A percentile compares a stretch with the other conserved stretches of the same genome.
Conservation (phyloP, 2,888 invertebrate species). For the Oegoconia quadripuncta region DNA sequence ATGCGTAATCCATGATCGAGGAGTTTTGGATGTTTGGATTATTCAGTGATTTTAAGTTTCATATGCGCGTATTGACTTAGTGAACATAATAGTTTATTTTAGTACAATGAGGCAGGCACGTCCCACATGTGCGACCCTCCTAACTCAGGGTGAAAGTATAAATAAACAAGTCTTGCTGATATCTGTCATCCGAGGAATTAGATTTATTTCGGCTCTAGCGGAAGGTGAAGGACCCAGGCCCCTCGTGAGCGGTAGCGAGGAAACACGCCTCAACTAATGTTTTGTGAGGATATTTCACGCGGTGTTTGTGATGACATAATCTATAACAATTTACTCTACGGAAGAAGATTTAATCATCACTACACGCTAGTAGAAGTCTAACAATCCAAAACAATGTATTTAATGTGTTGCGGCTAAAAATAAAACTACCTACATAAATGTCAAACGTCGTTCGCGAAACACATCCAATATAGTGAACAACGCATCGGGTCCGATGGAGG, state of each 20-base stretch:
- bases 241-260: slow-evolving; percentile 38
- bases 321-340: slow-evolving; percentile 6
- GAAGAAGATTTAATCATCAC: neutral
- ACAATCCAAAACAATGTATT: neutral
- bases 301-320: slow-evolving; percentile 18
- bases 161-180: slow-evolving; percentile 78
- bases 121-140: slow-evolving; percentile 58
- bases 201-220: slow-evolving; percentile 72
- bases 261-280: slow-evolving; percentile 37
- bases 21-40: slow-evolving; percentile 5
- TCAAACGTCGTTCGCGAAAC: slow-evolving; percentile 35
- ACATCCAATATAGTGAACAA: slow-evolving; percentile 60
- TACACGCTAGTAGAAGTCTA: neutral
- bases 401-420: neutral
- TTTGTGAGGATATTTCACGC: slow-evolving; percentile 40
- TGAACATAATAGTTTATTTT: slow-evolving; percentile 67
- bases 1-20: no score
- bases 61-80: slow-evolving; percentile 54
- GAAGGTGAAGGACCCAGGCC: slow-evolving; percentile 70
- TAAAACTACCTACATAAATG: slow-evolving; percentile 5
- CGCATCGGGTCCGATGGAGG: slow-evolving; percentile 49
- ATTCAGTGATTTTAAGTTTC: slow-evolving; percentile 10
- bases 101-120: slow-evolving; percentile 51
- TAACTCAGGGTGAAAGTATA: slow-evolving; percentile 67
- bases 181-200: slow-evolving; percentile 76